Base-by-base conservation (phyloP, 2,113 vertebrate species). In the Hippolais icterina region DNA sequence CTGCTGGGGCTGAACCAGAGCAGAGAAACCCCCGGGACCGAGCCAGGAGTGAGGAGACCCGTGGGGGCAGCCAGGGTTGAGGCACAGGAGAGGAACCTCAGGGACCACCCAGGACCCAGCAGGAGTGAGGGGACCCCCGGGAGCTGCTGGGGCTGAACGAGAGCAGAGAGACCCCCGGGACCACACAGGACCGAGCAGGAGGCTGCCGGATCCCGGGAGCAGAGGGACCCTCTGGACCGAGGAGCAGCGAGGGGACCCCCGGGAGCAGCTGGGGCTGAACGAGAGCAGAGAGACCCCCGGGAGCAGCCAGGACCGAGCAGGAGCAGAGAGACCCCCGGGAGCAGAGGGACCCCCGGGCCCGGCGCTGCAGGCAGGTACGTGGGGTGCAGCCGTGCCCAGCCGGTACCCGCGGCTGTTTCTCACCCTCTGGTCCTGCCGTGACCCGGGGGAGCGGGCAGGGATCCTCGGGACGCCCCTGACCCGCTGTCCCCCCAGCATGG, bases 401-500 rank as follows among this genome's bases (percentile, higher is more conserved):
- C 0, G 10, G 35, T 6, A 6, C 2, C 2, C 6, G 2, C 6
- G 6, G 63, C 6, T 4, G 5, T 25, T 33, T 15, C 5, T 6
- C 7, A 0, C 4, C 15, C 39, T 16, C 39, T 1, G 7, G 10
- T 3, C 5, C 3, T 2, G 28, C 35, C 0, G 31, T 5, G 65
- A 3, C 27, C 27, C 27, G 5, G 12, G 37, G 37, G 37, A 11
- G 37, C 37, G 37, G 37, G 5, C n/a, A n/a, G 44, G 37, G 24
- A 0, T 15, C 1, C 9, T 2, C 2, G 11, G 46, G 29, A 0
- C 57, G 2, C 2, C 35, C 4, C 56, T 89, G 59, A 37, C 1
- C 13, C 21, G 6, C 12, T 12, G 0, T 4, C 6, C 33, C 52
- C 82, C 33, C 76, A 98, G 97, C 52, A 99, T 99, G 99, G 96